Evolutionary conservation across 1,140 invertebrate species (phyloP).

Genomic region (Venustaconcha ellipsiformis): DNA sequence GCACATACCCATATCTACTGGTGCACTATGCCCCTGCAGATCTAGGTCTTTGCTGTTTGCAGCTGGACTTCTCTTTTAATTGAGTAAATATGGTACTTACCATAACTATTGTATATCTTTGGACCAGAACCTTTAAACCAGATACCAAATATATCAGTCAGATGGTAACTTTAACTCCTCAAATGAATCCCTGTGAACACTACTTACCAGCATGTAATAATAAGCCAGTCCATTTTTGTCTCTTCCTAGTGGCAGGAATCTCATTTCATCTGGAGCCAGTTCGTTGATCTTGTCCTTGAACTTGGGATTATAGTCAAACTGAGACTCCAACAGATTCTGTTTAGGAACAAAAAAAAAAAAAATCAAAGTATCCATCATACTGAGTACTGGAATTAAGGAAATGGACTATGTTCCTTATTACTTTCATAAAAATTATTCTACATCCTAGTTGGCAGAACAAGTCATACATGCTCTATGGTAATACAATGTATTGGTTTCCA

Average conservation of each 20-base stretch:
- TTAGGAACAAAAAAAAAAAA: too few species aligned
- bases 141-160: too few species aligned
- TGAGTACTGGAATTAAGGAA: not conserved
- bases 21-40: too few species aligned
- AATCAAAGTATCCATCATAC: conserved; percentile 51
- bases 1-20: too few species aligned
- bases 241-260: conserved; percentile 87
- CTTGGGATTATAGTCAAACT: conserved; percentile 94
- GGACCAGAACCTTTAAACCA: too few species aligned
- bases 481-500: too few species aligned
- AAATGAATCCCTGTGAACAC: too few species aligned
- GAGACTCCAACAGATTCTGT: conserved; percentile 89
- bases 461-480: not conserved
- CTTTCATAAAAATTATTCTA: not conserved
- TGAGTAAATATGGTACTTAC: too few species aligned
- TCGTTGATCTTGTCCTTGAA: conserved; percentile 94
- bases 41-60: too few species aligned
- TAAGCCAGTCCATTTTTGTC: conserved; percentile 91
- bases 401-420: not conserved
- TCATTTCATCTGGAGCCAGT: conserved; percentile 81
- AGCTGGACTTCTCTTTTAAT: too few species aligned
- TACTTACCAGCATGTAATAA: conserved; percentile 84
- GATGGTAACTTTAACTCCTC: too few species aligned
- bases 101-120: too few species aligned
- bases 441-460: not conserved